Evolutionary conservation across 2,797 vertebrate genomes (phyloP).

Genomic region (Takifugu rubripes): DNA sequence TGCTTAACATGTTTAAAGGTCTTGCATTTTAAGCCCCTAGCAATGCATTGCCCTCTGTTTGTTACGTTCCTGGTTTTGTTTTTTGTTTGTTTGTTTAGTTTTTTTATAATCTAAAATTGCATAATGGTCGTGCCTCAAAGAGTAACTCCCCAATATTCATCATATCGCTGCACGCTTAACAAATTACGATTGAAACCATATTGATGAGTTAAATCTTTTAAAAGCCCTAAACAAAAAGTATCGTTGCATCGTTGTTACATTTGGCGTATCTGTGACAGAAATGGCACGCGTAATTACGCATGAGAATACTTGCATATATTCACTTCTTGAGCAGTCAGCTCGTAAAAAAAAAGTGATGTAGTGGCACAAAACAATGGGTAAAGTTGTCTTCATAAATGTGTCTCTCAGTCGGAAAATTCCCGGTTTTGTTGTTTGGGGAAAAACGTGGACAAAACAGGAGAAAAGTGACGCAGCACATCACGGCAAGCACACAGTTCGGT

Average conservation of each 20-base stretch:
- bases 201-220: not conserved
- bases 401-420: constrained; percentile 1
- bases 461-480: constrained; percentile 10
- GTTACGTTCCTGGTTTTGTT: not conserved
- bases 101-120: too few relatives aligned
- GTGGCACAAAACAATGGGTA: not conserved
- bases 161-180: too few relatives aligned
- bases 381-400: not conserved
- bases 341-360: not conserved
- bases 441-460: not conserved
- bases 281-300: constrained; percentile 29
- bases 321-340: too few relatives aligned
- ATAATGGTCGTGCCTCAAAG: not conserved
- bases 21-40: not conserved
- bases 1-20: not conserved
- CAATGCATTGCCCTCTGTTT: accelerated
- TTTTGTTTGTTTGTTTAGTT: too few relatives aligned
- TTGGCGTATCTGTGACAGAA: not conserved
- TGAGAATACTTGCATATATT: too few relatives aligned
- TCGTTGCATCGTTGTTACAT: too few relatives aligned
- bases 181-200: too few relatives aligned
- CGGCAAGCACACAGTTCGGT: constrained; percentile 34
- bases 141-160: not conserved
- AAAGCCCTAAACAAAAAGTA: not conserved
- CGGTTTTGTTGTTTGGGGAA: not conserved